A percentile compares a stretch with the other conserved stretches of the same genome.
Conservation (phyloP, 2,797 vertebrate genomes). For the Coregonus ussuriensis region DNA sequence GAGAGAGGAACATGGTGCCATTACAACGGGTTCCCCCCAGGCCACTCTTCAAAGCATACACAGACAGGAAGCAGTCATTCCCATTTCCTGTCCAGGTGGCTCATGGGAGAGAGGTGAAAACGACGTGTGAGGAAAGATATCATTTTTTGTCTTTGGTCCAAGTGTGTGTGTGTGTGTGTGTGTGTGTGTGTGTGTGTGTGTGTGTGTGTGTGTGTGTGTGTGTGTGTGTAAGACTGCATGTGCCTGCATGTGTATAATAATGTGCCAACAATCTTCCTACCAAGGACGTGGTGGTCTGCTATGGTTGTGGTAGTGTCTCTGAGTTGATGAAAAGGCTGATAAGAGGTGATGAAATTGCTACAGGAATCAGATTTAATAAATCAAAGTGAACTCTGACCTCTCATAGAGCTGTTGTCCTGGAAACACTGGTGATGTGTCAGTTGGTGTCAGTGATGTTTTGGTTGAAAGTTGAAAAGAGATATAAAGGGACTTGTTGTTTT, state of each 20-base stretch:
- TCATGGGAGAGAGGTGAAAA: conserved; percentile 50
- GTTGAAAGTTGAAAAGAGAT: conserved; percentile 56
- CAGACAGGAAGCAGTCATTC: conserved; percentile 74
- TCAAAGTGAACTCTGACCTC: conserved; percentile 60
- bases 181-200: too few relatives aligned
- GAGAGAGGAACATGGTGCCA: conserved; percentile 55
- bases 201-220: too few relatives aligned
- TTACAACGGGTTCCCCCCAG: conserved; percentile 54
- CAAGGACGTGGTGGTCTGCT: conserved; percentile 64
- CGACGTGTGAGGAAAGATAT: conserved; percentile 63
- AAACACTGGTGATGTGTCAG: conserved; percentile 70
- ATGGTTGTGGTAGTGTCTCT: conserved; percentile 36
- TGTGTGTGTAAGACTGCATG: too few relatives aligned
- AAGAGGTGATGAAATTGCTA: conserved; percentile 57
- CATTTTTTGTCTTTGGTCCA: conserved; percentile 43
- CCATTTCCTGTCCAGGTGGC: conserved; percentile 69
- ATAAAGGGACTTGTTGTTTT: background rate
- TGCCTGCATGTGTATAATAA: background rate
- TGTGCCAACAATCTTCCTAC: conserved; percentile 42
- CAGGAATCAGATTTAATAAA: conserved; percentile 65
- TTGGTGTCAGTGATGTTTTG: conserved; percentile 63
- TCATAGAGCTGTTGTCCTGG: conserved; percentile 59
- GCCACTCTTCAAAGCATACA: conserved; percentile 67
- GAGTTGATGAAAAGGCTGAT: conserved; percentile 44
- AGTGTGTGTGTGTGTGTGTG: background rate